Evolutionary conservation across 2,113 vertebrate species (phyloP).

Genomic region (Eira barbara): DNA sequence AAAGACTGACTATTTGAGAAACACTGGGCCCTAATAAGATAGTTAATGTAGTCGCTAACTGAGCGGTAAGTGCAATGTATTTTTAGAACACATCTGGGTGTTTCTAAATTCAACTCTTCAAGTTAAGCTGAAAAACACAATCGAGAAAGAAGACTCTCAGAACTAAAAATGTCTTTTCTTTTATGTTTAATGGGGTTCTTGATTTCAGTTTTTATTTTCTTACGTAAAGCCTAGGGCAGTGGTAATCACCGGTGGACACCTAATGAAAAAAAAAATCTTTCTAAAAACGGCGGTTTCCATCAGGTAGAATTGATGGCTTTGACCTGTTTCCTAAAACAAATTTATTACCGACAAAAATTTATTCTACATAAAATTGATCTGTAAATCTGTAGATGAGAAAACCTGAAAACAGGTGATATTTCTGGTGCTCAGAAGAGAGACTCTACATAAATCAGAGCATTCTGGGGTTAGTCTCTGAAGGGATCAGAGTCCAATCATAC

Average conservation of each 20-base stretch:
- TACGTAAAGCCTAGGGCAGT: background rate
- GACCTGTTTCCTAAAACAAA: slow-evolving; percentile 32
- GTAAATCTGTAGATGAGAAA: slow-evolving; percentile 32
- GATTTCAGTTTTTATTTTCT: slow-evolving; percentile 37
- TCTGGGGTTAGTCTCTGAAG: background rate
- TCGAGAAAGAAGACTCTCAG: background rate
- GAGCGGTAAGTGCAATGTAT: background rate
- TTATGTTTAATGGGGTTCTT: slow-evolving; percentile 19
- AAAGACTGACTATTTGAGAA: background rate
- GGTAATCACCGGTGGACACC: background rate
- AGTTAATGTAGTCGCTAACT: background rate
- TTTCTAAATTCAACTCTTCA: slow-evolving; percentile 47
- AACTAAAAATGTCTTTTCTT: slow-evolving; percentile 29
- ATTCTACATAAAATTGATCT: background rate
- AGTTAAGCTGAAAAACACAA: slow-evolving; percentile 54
- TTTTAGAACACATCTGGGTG: slow-evolving; percentile 57
- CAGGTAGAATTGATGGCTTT: slow-evolving; percentile 16
- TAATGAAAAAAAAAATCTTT: background rate
- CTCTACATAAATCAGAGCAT: background rate
- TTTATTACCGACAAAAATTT: slow-evolving; percentile 39
- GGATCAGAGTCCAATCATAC: background rate
- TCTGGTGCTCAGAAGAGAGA: background rate
- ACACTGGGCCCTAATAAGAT: slow-evolving; percentile 19
- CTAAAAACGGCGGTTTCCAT: background rate
- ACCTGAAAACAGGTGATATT: background rate